Evolutionary conservation across 2,113 vertebrate genomes (phyloP), one percentile per base, ranked within the genome.

Genomic region (Scomber japonicus): DNA sequence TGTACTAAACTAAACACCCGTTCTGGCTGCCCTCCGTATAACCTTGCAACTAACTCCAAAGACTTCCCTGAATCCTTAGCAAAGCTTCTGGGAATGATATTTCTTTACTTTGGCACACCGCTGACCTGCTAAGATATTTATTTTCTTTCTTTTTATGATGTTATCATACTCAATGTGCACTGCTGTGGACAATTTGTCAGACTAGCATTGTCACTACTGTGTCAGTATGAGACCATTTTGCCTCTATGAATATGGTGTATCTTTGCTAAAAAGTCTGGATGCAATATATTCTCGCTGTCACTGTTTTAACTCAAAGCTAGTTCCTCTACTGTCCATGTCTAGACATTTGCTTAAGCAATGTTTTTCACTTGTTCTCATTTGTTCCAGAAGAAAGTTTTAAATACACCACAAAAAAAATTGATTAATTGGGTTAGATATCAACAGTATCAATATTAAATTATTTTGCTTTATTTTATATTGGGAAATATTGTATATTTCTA

Each of bases 21-120:
- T 71, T 69, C 87, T 92, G 91, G 91, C 89, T 92, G 90, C 76
- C 90, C 89, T 88, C 90, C 57, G 67, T 12, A 17, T 91, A 89
- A 93, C 91, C 92, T 89, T 88, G 78, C 83, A 69, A 82, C 82
- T 78, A 87, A 90, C 90, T 91, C 90, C 85, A 90, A 90, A 90
- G 86, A 89, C 91, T 91, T 91, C 83, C 56, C 48, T 9, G 90
- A 93, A 93, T 90, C 90, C 75, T 60, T 72, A 65, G 59, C 88
- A 89, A 92, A 92, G 87, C 92, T 91, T 88, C 89, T 81, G 88
- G 87, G 92, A 93, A 92, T 89, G 79, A 84, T 88, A 89, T 90
- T 89, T 92, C 89, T 91, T 89, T 89, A 79, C 78, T 87, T 88
- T 93, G 87, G 88, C 88, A 78, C 70, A 75, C 44, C 6, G n/a